These are phyloP conservation scores for Miltochrista miniata DNA, from an alignment of 2,888 invertebrate species.

Conservation along the genomic window DNA sequence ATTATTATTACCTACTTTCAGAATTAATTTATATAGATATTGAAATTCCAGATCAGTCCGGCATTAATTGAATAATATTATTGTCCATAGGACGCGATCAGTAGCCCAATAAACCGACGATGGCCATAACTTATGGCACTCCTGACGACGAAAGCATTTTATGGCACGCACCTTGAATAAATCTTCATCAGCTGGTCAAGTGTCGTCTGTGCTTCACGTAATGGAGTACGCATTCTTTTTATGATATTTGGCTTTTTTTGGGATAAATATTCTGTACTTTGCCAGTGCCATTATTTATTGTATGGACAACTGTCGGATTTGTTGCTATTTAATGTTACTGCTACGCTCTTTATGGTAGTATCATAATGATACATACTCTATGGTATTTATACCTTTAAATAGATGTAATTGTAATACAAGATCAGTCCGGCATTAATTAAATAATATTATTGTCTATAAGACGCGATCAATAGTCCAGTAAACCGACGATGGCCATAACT, in stretches of 20 bases:
- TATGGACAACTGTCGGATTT: too few species aligned
- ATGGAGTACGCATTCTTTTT: not conserved
- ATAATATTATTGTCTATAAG: not conserved
- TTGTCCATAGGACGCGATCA: not conserved
- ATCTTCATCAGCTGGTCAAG: conserved; percentile 5
- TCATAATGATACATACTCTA: too few species aligned
- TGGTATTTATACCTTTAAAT: too few species aligned
- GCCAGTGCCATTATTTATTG: too few species aligned
- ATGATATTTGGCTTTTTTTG: not conserved
- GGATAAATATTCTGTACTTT: not conserved
- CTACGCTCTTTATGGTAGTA: too few species aligned
- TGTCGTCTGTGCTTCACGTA: not conserved
- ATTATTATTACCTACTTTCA: too few species aligned
- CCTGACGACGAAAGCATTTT: not conserved
- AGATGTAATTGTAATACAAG: too few species aligned
- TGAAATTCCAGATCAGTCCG: not conserved
- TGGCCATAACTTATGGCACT: not conserved
- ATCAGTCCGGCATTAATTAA: not conserved
- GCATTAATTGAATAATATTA: not conserved
- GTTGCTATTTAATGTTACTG: too few species aligned
- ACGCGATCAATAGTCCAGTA: not conserved
- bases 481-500: not conserved
- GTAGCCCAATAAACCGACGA: not conserved
- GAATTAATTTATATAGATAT: too few species aligned
- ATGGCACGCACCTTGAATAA: conserved; percentile 6